phyloP scores from a whole-genome alignment of 2,888 invertebrate genomes.

The Tetragonula carbonaria region DNA sequence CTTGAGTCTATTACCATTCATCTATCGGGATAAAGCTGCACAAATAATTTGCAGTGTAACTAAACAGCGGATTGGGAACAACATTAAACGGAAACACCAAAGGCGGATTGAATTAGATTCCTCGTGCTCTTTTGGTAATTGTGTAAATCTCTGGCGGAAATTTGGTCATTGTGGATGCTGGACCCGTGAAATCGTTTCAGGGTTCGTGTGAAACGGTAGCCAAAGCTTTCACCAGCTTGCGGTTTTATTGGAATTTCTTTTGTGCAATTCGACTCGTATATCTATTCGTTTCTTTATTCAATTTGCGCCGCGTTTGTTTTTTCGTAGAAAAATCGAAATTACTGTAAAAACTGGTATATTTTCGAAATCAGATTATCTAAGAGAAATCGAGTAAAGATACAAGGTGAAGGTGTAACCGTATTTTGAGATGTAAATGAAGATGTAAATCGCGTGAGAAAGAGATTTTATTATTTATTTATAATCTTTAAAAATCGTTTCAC shows the following conservation, averaged over 20 bases:
- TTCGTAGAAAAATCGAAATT: neutral
- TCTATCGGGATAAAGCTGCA: no score
- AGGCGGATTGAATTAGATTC: conserved; percentile 4
- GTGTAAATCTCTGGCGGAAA: conserved; percentile 7
- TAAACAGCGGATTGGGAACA: neutral
- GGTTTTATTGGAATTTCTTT: neutral
- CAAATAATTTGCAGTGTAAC: neutral
- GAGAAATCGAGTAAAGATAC: neutral
- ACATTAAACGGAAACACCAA: neutral
- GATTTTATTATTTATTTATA: neutral
- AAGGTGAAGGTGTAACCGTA: neutral
- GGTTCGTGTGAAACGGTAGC: neutral
- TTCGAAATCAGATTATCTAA: neutral
- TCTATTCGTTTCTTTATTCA: neutral
- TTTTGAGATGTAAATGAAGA: neutral
- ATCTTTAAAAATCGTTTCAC: conserved; percentile 4
- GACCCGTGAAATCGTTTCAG: neutral
- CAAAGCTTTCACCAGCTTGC: neutral
- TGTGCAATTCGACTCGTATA: neutral
- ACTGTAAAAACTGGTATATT: neutral
- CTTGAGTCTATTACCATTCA: no score
- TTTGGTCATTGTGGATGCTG: neutral
- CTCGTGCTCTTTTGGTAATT: neutral
- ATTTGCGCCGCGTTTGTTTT: neutral
- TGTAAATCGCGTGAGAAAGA: neutral